Percentiles rank a stretch among this genome's conserved stretches.
These are phyloP conservation scores for Loxodonta africana DNA, from an alignment of 2,113 vertebrate species.

Conservation along the genomic window DNA sequence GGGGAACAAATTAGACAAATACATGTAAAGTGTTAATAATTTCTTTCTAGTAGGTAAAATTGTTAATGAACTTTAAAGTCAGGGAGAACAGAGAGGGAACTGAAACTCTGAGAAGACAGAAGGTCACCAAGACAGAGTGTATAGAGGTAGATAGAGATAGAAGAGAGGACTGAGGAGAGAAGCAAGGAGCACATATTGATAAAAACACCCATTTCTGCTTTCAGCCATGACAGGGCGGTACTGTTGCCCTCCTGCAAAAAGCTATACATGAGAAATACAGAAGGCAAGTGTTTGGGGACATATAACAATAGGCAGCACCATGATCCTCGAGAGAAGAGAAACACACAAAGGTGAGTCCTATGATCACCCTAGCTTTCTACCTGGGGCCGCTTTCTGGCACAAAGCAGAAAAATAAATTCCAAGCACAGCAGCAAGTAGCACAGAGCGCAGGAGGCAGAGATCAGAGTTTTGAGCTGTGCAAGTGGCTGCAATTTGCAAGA, in stretches of 20 bases:
- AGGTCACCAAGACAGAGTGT: not conserved
- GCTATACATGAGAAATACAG: not conserved
- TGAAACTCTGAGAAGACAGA: conserved; percentile 21
- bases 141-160: not conserved
- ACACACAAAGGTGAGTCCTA: not conserved
- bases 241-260: not conserved
- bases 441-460: not conserved
- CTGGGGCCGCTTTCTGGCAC: not conserved
- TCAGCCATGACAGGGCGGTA: not conserved
- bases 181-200: not conserved
- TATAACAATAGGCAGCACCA: not conserved
- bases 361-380: not conserved
- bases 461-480: not conserved
- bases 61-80: not conserved
- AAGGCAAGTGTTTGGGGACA: not conserved
- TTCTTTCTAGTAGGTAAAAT: conserved; percentile 16
- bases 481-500: not conserved
- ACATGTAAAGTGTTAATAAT: not conserved
- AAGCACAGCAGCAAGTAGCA: not conserved
- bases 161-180: not conserved
- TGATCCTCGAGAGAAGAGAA: not conserved
- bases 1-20: not conserved
- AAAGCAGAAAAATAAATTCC: not conserved
- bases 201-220: not conserved
- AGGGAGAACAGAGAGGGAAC: not conserved